A percentile compares a stretch with the other conserved stretches of the same genome.
Conservation (phyloP, 2,888 invertebrate genomes). For the Deilephila porcellus region DNA sequence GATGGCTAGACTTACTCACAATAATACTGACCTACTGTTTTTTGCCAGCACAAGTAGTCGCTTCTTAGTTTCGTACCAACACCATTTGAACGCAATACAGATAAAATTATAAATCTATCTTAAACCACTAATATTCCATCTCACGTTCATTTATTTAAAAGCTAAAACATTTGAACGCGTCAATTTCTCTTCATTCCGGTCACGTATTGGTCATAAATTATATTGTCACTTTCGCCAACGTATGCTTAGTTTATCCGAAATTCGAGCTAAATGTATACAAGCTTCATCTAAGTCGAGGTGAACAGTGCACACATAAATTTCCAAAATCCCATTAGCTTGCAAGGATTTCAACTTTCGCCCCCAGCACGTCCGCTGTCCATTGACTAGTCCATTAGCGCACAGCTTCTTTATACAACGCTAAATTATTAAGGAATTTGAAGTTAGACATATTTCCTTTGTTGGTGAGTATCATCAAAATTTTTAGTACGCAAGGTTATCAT, state of each 20-base stretch:
- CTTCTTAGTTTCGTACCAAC: no score
- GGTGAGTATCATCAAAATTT: no score
- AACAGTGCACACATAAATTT: constrained; percentile 10
- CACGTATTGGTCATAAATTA: constrained; percentile 2
- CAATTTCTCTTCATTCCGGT: background rate
- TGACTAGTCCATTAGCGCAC: constrained; percentile 8
- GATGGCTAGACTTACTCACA: no score
- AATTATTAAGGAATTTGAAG: no score
- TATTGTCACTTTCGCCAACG: constrained; percentile 9
- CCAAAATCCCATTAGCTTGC: constrained; percentile 11
- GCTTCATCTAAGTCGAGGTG: background rate
- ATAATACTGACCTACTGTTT: no score
- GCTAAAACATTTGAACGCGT: background rate
- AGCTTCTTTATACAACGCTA: constrained; percentile 5
- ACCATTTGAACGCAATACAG: no score
- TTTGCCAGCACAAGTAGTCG: no score
- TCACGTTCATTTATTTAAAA: background rate
- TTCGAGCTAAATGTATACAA: background rate
- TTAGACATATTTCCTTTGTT: no score
- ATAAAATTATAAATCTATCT: no score
- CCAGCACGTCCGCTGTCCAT: background rate
- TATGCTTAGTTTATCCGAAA: constrained; percentile 1
- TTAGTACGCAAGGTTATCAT: no score
- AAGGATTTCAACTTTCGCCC: constrained; percentile 10
- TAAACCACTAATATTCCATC: background rate